Conservation (phyloP, 1,140 invertebrate species). For the Drosophila ironensis region DNA sequence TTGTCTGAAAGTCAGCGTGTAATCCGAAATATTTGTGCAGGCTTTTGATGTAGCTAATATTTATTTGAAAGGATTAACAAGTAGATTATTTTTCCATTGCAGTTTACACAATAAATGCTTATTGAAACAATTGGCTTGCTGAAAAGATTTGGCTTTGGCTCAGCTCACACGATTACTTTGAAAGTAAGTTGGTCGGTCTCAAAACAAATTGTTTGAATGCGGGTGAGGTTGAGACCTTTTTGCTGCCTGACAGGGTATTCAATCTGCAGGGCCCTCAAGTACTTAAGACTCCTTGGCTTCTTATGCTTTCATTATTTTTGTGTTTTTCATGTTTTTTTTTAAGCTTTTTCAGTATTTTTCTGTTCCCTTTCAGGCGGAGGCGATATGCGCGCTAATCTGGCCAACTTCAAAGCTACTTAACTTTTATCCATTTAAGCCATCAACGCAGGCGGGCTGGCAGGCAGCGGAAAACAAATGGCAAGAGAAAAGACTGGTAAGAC, state of each 20-base stretch:
- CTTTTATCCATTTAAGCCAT: conserved; percentile 78
- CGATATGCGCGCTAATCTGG: conserved; percentile 74
- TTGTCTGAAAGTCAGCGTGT: conserved; percentile 16
- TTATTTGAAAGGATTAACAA: not conserved
- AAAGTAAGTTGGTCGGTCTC: too few relatives aligned
- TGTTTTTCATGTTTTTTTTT: too few relatives aligned
- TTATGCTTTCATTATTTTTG: conserved; percentile 47
- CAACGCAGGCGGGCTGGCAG: conserved; percentile 52
- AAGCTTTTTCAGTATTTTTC: too few relatives aligned
- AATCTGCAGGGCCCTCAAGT: conserved; percentile 11
- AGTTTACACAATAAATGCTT: too few relatives aligned
- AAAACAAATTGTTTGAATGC: too few relatives aligned
- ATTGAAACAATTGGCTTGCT: too few relatives aligned
- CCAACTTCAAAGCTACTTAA: conserved; percentile 79
- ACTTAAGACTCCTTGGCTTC: conserved; percentile 9
- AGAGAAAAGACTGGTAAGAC: conserved; percentile 50
- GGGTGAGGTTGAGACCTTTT: not conserved
- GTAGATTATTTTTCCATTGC: too few relatives aligned
- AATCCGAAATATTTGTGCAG: conserved; percentile 4
- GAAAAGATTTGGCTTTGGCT: too few relatives aligned
- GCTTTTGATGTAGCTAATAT: not conserved
- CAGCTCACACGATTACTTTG: too few relatives aligned
- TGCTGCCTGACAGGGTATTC: conserved; percentile 39
- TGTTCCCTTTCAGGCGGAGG: conserved; percentile 43
- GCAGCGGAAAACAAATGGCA: conserved; percentile 64